A percentile compares a stretch with the other conserved stretches of the same genome.
Conservation (phyloP, 2,888 invertebrate species). For the Hydropsyche betteni region DNA sequence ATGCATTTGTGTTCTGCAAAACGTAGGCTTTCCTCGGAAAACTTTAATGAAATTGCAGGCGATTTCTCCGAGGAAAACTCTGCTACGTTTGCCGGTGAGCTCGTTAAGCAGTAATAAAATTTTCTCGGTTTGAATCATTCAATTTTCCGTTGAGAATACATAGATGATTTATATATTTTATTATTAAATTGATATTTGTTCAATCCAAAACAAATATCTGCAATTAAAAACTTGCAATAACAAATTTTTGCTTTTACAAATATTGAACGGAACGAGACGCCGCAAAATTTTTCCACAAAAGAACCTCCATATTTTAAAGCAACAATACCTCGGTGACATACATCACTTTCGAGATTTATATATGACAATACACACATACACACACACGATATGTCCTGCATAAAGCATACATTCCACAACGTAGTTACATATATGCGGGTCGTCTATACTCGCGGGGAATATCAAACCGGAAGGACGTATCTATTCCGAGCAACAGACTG, state of each 20-base stretch:
- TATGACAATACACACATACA: no score
- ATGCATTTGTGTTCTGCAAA: not conserved
- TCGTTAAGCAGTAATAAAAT: slow-evolving; percentile 38
- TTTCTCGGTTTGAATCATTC: not conserved
- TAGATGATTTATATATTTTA: not conserved
- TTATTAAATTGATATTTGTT: not conserved
- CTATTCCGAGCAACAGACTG: slow-evolving; percentile 23
- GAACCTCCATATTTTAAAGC: no score
- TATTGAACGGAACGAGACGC: no score
- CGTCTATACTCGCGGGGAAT: slow-evolving; percentile 4
- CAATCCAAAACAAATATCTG: no score
- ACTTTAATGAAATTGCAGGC: slow-evolving; percentile 45
- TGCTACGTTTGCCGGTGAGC: slow-evolving; percentile 37
- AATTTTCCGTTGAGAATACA: not conserved
- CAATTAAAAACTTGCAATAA: no score
- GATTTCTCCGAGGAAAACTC: slow-evolving; percentile 39
- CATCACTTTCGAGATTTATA: no score
- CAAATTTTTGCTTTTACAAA: no score
- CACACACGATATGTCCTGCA: no score
- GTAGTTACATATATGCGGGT: no score
- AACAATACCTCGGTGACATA: no score
- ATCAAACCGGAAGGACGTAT: slow-evolving; percentile 23
- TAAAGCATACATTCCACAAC: no score
- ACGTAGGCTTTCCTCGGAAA: slow-evolving; percentile 36
- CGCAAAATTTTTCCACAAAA: no score